Base-by-base conservation (phyloP, 35 echinoderm and acorn worm species). In the Chiridota heheva region DNA sequence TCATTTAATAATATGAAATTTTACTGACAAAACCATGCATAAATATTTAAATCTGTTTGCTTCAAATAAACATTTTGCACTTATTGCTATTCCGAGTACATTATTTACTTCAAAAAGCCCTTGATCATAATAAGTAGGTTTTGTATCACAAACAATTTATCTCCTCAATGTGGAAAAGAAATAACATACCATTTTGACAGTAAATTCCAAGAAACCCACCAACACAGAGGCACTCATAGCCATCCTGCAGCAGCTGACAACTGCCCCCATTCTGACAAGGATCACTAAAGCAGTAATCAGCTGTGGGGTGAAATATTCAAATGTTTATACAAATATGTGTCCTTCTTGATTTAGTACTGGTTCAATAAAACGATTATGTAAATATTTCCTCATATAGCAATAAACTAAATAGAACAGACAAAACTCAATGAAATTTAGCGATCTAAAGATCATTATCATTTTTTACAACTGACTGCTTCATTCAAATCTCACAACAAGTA, bases 241-340 rank as follows among this genome's bases (percentile, higher is more conserved):
- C 63, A 42, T 88, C 67, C 59, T 77, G 35, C 30, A 44, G 26
- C 8, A 87, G 58, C 16, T 42, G 46, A 78, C 90, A 93, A 4
- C 69, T 77, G 40, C 75, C 90, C 12, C 80, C 66, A 58, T 93
- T 93, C 26, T 75, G 58, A 88, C 90, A 93, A 43, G 90, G 85
- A 69, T 93, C 78, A 40, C 58, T 83, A n/a, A 25, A 27, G 74
- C 90, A 93, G 40, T 72, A 75, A 40, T 70, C 15, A 87, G 69
- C 63, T 91, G 72, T 80, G 26, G 26, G 58, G 33, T 18, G 8
- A 41, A 71, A 73, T 17, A 24, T 10, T 15, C 5, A 70, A 35
- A 70, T 39, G 33, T 7, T 6, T 32, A 8, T 36, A 33, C 32
- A 5, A 41, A 18, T 26, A 20, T 18, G 7, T 4, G 5, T 69